A percentile compares a stretch with the other conserved stretches of the same genome.
These are phyloP conservation scores for Salticus scenicus DNA, from an alignment of 2,888 invertebrate genomes.

Conservation along the genomic window DNA sequence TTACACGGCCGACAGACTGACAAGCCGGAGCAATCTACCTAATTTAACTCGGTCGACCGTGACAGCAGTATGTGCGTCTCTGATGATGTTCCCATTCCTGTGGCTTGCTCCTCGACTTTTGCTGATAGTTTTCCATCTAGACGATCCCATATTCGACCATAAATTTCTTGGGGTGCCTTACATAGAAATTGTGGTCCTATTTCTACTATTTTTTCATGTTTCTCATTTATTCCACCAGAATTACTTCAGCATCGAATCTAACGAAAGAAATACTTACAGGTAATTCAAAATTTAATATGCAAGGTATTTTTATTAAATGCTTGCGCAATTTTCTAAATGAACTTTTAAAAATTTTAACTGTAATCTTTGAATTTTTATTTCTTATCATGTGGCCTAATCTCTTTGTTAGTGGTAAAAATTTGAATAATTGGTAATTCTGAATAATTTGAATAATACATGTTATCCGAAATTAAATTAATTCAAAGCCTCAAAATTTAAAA, in stretches of 20 bases:
- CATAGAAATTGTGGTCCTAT: constrained; percentile 25
- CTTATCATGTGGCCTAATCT: too few relatives aligned
- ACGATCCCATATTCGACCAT: constrained; percentile 40
- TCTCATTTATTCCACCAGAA: constrained; percentile 39
- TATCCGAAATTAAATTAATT: too few relatives aligned
- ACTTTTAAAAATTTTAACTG: too few relatives aligned
- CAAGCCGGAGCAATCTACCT: constrained; percentile 36
- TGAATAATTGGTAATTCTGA: too few relatives aligned
- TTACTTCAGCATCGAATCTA: constrained; percentile 6
- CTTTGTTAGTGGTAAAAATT: too few relatives aligned
- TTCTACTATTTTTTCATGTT: constrained; percentile 45
- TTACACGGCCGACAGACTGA: constrained; percentile 42
- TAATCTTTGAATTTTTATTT: too few relatives aligned
- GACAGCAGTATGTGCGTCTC: background rate
- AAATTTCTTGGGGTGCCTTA: constrained; percentile 32
- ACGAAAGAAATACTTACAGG: constrained; percentile 36
- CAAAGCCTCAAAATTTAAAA: too few relatives aligned
- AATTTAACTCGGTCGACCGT: constrained; percentile 10
- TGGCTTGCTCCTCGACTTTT: constrained; percentile 46
- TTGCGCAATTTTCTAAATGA: too few relatives aligned
- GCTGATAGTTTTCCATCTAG: constrained; percentile 31
- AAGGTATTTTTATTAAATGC: too few relatives aligned
- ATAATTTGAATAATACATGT: too few relatives aligned
- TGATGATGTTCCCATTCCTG: constrained; percentile 34
- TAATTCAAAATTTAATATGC: too few relatives aligned